Percentiles rank a stretch among this genome's conserved stretches.
Conservation (phyloP, 2,888 invertebrate species). For the Agrotis exclamationis region DNA sequence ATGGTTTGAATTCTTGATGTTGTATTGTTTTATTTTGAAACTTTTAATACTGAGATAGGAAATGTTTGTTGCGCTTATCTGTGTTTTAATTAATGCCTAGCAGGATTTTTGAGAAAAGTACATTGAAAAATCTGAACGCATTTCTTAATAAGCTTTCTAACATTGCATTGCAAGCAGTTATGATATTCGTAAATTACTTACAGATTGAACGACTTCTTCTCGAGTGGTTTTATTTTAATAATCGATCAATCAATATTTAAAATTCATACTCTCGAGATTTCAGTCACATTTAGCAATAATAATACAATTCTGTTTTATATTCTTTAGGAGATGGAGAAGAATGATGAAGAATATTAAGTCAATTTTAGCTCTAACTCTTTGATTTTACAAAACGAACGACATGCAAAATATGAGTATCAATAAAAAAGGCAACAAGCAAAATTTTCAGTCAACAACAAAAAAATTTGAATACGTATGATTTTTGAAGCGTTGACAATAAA, state of each 20-base stretch:
- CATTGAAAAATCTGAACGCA: background rate
- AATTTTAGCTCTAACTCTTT: no score
- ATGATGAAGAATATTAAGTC: no score
- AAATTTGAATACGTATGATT: conserved; percentile 33
- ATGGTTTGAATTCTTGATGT: background rate
- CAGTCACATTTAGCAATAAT: background rate
- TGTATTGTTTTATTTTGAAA: conserved; percentile 22
- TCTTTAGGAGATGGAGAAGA: no score
- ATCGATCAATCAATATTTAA: no score
- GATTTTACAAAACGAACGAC: background rate
- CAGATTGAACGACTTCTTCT: no score
- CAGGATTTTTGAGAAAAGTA: background rate
- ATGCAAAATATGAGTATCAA: background rate
- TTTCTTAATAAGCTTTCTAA: background rate
- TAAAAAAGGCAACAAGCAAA: background rate
- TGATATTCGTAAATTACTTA: no score
- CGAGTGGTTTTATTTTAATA: no score
- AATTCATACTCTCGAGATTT: background rate
- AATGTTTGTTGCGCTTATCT: background rate
- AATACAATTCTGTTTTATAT: background rate
- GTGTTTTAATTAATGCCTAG: background rate
- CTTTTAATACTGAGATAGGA: background rate
- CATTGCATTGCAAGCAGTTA: background rate
- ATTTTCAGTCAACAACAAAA: background rate
- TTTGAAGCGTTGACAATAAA: conserved; percentile 53